Evolutionary conservation across 2,797 vertebrate genomes (phyloP).

Genomic region (Sebastes iracundus): DNA sequence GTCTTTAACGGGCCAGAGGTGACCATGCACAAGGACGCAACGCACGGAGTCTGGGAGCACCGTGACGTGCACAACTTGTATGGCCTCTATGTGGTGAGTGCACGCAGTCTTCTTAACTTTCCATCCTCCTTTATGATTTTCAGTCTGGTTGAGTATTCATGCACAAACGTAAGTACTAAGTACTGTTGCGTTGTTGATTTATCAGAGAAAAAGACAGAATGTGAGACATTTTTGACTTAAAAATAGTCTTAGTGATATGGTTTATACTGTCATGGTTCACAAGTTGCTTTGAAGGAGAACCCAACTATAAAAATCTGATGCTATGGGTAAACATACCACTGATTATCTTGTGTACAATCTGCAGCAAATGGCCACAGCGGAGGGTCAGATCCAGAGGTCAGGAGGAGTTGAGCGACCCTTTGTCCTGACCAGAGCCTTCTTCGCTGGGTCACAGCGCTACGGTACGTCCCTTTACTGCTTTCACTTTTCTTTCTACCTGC

Average conservation of each 20-base stretch:
- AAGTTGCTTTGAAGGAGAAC: background rate
- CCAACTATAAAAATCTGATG: background rate
- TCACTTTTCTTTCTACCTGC: background rate
- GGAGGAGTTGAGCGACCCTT: conserved; percentile 90
- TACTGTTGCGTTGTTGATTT: background rate
- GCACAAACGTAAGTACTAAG: background rate
- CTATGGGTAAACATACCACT: background rate
- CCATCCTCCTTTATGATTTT: background rate
- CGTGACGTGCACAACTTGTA: conserved; percentile 94
- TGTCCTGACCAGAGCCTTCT: conserved; percentile 90
- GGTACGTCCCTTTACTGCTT: conserved; percentile 77
- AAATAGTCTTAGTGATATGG: background rate
- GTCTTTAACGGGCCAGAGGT: conserved; percentile 96
- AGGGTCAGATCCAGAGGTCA: conserved; percentile 88
- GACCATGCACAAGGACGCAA: conserved; percentile 94
- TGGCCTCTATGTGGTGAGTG: conserved; percentile 92
- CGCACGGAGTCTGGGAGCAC: conserved; percentile 91
- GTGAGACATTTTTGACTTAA: background rate
- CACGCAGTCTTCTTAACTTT: background rate
- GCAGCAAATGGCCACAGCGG: conserved; percentile 92
- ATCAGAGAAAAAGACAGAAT: background rate
- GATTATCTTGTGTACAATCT: background rate
- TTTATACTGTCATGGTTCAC: background rate
- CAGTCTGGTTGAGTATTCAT: background rate
- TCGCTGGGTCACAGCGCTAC: conserved; percentile 93